These are phyloP conservation scores for Lymantria monacha DNA, from an alignment of 2,888 invertebrate genomes.

Conservation along the genomic window DNA sequence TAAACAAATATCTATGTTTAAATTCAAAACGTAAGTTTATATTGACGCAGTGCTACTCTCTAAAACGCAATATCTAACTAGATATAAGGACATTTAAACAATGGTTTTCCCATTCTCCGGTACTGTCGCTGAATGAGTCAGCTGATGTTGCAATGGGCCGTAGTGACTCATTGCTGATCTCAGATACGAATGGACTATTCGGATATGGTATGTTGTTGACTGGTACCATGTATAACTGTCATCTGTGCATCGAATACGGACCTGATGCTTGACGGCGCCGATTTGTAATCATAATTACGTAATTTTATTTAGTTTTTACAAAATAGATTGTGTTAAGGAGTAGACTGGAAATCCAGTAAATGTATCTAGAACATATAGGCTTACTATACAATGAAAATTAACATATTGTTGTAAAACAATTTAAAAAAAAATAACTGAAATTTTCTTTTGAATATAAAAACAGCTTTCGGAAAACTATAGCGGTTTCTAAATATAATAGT, in stretches of 20 bases:
- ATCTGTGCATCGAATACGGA: constrained; percentile 11
- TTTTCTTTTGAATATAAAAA: too few relatives aligned
- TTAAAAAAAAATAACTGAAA: too few relatives aligned
- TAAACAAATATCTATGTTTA: too few relatives aligned
- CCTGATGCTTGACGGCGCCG: background rate
- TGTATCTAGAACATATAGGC: too few relatives aligned
- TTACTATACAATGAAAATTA: too few relatives aligned
- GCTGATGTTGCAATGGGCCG: constrained; percentile 70
- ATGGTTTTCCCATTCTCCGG: constrained; percentile 63
- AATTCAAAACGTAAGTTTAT: too few relatives aligned
- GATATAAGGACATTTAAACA: constrained; percentile 64
- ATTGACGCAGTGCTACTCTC: too few relatives aligned
- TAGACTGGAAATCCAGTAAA: too few relatives aligned
- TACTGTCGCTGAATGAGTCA: constrained; percentile 65
- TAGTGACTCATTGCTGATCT: constrained; percentile 67
- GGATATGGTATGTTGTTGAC: constrained; percentile 42
- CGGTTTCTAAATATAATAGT: too few relatives aligned
- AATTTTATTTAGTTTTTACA: background rate
- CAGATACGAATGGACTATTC: constrained; percentile 46
- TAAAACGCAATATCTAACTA: constrained; percentile 12
- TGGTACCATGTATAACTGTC: background rate
- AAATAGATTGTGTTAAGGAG: too few relatives aligned
- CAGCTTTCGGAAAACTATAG: too few relatives aligned
- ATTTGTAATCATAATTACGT: background rate
- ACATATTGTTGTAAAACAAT: too few relatives aligned